phyloP scores from a whole-genome alignment of 2,113 vertebrate genomes.

The Neofelis nebulosa region DNA sequence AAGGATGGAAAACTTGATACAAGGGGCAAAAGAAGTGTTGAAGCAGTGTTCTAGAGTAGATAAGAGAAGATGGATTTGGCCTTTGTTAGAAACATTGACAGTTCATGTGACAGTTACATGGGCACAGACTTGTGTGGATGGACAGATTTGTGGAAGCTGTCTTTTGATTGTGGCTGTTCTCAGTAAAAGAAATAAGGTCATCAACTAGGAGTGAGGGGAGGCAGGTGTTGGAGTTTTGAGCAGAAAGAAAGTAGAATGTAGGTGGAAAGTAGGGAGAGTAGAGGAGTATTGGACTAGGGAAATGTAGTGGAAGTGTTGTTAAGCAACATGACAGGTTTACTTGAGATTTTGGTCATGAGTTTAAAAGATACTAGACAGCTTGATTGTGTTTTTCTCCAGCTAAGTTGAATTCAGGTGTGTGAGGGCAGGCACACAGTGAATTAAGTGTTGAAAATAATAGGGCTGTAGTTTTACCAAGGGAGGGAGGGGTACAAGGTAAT shows the following conservation, averaged over 20 bases:
- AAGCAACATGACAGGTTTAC: not conserved
- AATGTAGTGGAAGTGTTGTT: not conserved
- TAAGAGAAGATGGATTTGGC: not conserved
- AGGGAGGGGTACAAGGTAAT: not conserved
- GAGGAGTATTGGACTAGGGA: not conserved
- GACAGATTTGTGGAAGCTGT: not conserved
- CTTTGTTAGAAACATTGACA: not conserved
- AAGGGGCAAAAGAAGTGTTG: not conserved
- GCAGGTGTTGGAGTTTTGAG: not conserved
- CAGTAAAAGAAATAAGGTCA: not conserved
- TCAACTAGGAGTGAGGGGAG: not conserved
- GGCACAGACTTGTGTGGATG: not conserved
- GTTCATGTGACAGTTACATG: not conserved
- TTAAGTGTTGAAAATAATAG: not conserved
- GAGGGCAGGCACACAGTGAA: not conserved
- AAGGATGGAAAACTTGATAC: not conserved
- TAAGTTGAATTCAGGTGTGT: not conserved
- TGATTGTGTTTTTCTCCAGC: not conserved
- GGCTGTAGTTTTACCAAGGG: not conserved
- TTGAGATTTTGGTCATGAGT: not conserved
- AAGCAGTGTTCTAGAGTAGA: not conserved
- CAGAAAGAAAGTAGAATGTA: not conserved
- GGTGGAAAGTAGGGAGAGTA: not conserved
- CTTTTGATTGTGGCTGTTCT: not conserved
- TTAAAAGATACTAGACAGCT: not conserved